Conservation (phyloP, 2,113 vertebrate species). For the Lophius piscatorius region DNA sequence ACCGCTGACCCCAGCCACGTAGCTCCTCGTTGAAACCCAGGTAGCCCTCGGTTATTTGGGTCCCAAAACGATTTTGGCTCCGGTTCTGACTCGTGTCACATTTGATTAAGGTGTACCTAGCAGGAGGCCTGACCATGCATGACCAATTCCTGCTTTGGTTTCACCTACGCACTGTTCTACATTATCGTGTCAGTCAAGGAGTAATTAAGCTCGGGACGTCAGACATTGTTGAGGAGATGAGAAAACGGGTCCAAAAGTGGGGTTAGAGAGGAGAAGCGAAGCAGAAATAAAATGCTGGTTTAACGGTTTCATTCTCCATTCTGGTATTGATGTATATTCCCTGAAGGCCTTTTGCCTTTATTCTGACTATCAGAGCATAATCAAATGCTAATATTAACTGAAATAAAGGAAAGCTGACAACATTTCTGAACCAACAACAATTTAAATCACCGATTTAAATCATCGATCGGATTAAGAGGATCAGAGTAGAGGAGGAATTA, state of each 20-base stretch:
- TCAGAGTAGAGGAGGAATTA: neutral
- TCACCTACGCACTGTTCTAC: constrained; percentile 72
- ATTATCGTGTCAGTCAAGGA: constrained; percentile 72
- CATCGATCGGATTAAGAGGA: neutral
- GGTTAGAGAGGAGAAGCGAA: constrained; percentile 26
- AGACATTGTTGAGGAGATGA: constrained; percentile 63
- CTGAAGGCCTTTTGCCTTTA: constrained; percentile 2
- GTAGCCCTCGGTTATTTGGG: constrained; percentile 51
- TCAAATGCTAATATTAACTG: constrained; percentile 1
- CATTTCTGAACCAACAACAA: neutral
- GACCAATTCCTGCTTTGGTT: constrained; percentile 71
- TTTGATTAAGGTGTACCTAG: constrained; percentile 71
- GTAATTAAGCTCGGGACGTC: constrained; percentile 63
- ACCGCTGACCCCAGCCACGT: constrained; percentile 31
- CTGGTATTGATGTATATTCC: neutral
- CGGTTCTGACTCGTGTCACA: constrained; percentile 63
- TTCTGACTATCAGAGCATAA: constrained; percentile 7
- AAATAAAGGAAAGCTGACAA: neutral
- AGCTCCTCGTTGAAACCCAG: constrained; percentile 43
- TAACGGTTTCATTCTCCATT: constrained; percentile 1
- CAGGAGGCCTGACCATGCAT: constrained; percentile 59
- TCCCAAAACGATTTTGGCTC: constrained; percentile 62
- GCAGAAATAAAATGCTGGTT: constrained; percentile 26
- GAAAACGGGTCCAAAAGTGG: constrained; percentile 56
- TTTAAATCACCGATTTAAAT: neutral